Base-by-base conservation (phyloP, 1,140 invertebrate genomes). In the Cephus cinctus region DNA sequence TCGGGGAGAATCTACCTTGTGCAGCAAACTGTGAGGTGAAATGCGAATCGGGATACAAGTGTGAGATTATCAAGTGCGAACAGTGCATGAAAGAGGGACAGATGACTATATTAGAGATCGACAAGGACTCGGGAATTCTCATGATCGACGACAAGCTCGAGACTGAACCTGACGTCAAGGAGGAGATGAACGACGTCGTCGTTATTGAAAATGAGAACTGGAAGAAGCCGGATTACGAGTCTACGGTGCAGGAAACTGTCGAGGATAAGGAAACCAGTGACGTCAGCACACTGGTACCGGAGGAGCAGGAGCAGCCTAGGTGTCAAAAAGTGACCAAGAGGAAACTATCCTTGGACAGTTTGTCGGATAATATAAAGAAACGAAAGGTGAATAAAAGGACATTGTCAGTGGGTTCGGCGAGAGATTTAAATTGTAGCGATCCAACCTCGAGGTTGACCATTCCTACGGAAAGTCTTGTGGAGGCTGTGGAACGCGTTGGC, bases 321-420 rank as follows among this genome's bases (percentile, higher is more conserved):
- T 72, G 79, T 42, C 74, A 79, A 52, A 82, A 82, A 58, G 67
- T 80, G 18, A 51, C 54, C 1, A 79, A 76, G 3, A 63, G 76
- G 21, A 69, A 73, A 43, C 48, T 75, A 14, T 69, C 73, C 2
- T 30, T 74, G 5, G 74, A 77, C 35, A 71, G 69, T 32, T 56
- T 69, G 2, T 64, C 66, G 2, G 67, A 71, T 15, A 41, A 51
- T 6, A 59, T 59, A 6, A 75, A 73, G 38, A 68, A 69, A 18
- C 61, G 65, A 8, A 77, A 75, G 47, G 43, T 67, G 5, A 66
- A 52, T 23, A 69, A 76, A 38, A 61, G 69, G 14, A 70, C 73
- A 0, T 44, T 69, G 15, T 75, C 73, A 5, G 69, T 66, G 4
- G 73, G 69, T 2, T 59, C 65, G 4, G 56, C 56, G 2, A 36